A percentile compares a stretch with the other conserved stretches of the same genome.
Conservation (phyloP, 1,140 invertebrate genomes). For the Drosophila pruinosa region DNA sequence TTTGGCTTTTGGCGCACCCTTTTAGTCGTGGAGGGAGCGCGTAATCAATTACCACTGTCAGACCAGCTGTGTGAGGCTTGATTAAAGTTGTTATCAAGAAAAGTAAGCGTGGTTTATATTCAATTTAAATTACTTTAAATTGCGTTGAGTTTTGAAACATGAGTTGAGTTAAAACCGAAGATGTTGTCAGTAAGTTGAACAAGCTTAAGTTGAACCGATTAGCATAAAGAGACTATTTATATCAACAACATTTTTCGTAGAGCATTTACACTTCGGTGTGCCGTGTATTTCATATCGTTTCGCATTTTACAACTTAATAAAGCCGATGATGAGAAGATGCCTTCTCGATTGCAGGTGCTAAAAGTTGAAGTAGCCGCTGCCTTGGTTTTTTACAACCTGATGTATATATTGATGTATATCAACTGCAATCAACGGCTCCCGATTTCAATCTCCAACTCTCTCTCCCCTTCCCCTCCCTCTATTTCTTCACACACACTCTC, state of each 20-base stretch:
- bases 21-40: constrained; percentile 10
- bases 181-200: neutral
- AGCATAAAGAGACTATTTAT: too few species aligned
- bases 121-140: neutral
- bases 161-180: too few species aligned
- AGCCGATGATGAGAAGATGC: constrained; percentile 22
- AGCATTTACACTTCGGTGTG: constrained; percentile 9
- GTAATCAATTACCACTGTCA: constrained; percentile 46
- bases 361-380: constrained; percentile 34
- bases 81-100: too few species aligned
- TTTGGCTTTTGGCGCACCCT: neutral
- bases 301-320: constrained; percentile 50
- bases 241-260: neutral
- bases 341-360: constrained; percentile 52
- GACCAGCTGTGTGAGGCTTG: constrained; percentile 20
- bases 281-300: constrained; percentile 11
- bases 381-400: constrained; percentile 35
- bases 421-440: constrained; percentile 40
- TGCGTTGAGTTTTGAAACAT: neutral
- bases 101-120: too few species aligned
- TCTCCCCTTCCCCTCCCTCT: neutral
- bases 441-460: constrained; percentile 22
- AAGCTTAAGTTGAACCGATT: neutral
- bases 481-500: neutral
- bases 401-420: constrained; percentile 41